Conservation (phyloP, 30 jellyfish, hydroid and myxozoan genomes). For the Cassiopea xamachana region DNA sequence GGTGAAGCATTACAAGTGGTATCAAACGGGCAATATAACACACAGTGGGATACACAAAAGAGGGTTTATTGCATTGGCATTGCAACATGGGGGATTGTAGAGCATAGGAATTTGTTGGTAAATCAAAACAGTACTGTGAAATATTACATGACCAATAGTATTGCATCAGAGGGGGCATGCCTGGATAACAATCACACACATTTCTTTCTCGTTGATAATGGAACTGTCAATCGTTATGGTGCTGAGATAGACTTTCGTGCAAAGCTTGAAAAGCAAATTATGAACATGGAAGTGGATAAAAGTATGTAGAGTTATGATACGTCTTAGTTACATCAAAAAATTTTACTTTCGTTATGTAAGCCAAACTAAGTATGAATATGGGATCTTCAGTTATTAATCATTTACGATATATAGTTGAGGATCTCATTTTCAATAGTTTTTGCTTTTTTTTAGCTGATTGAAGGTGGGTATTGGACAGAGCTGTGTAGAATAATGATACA, state of each 20-base stretch:
- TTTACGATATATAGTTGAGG: no score
- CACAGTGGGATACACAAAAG: slow-evolving; percentile 42
- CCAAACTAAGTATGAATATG: no score
- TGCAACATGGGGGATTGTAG: slow-evolving; percentile 98
- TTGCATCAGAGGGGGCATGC: slow-evolving; percentile 83
- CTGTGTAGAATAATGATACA: no score
- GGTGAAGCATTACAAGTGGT: slow-evolving; percentile 98
- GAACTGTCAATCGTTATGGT: slow-evolving; percentile 89
- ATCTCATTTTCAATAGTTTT: no score
- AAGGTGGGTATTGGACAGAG: no score
- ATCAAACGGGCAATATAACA: slow-evolving; percentile 45
- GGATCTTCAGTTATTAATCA: no score
- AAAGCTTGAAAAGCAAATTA: slow-evolving; percentile 79
- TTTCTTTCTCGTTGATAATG: slow-evolving; percentile 92
- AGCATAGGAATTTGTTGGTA: slow-evolving; percentile 58
- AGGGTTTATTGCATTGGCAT: slow-evolving; percentile 92
- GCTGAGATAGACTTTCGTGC: slow-evolving; percentile 92
- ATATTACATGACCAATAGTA: slow-evolving; percentile 78
- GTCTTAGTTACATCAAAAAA: neutral
- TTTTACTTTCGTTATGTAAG: neutral
- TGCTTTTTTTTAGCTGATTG: no score
- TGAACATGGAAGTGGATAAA: slow-evolving; percentile 85
- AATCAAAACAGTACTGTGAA: slow-evolving; percentile 46
- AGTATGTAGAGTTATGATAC: slow-evolving; percentile 29
- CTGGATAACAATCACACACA: slow-evolving; percentile 98